Base-by-base conservation (phyloP, 2,888 invertebrate genomes). In the Listrodromus nycthemerus region DNA sequence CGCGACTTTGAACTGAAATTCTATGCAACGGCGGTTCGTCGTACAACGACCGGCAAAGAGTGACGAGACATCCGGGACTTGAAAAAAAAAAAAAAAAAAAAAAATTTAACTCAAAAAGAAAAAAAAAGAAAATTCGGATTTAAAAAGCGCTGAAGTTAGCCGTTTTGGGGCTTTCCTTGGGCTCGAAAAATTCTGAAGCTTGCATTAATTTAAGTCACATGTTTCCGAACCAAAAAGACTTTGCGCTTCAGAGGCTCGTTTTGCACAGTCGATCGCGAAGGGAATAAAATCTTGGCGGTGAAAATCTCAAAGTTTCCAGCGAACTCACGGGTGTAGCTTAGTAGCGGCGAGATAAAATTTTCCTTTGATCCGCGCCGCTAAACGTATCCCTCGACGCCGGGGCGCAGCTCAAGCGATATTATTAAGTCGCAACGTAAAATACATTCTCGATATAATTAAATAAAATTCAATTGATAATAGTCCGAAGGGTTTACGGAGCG, bases 371-470 rank as follows among this genome's bases (percentile, higher is more conserved):
- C 45, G 4, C 45, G 1, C 50, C 66, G 76, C 70, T 1, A 13
- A 21, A 74, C 13, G 63, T 50, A 33, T 50, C 13, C 33, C 50
- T 30, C 61, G 16, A 61, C 37, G 37, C n/a, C 27, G 27, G 30
- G 13, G 30, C 27, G 48, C 16, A 48, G 63, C 50, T 7, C 6
- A 45, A 19, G 21, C 24, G 45, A 27, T 74, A 50, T 65, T 71
- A 75, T 83, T 61, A 58, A 76, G 58, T 71, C 61, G 65, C 71
- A 66, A 76, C 50, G 50, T 76, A 41, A 61, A 76, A 80, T 80
- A 71, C 76, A 80, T 73, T 73, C 80, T n/a, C 74, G 67, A 71
- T 76, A 83, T 80, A 83, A 83, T 83, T 83, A 76, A 83, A 83
- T 83, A 73, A 80, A 83, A 80, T 80, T 80, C 76, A 80, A 80